Conservation (phyloP, 2,113 vertebrate species). For the Naja naja region DNA sequence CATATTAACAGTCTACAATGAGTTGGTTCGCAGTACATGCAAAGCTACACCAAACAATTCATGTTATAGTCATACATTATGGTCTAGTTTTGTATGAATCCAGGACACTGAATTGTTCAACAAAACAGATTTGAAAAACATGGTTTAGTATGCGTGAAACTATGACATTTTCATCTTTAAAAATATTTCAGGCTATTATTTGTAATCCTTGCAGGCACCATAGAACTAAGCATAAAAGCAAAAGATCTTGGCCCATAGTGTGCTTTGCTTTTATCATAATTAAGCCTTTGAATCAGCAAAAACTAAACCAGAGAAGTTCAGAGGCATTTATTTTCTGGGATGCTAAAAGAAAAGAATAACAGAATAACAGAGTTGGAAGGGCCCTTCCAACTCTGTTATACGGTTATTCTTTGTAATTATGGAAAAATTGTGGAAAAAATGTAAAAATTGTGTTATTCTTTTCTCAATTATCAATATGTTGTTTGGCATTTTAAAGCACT, state of each 20-base stretch:
- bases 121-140: not conserved
- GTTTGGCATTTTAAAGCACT: slow-evolving; percentile 53
- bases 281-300: slow-evolving; percentile 35
- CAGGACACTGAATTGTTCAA: not conserved
- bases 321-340: slow-evolving; percentile 46
- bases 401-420: too few relatives aligned
- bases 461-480: slow-evolving; percentile 56
- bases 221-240: slow-evolving; percentile 36
- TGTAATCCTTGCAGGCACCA: slow-evolving; percentile 7
- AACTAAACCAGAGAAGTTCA: slow-evolving; percentile 41
- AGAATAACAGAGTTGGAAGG: too few relatives aligned
- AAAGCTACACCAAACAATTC: not conserved
- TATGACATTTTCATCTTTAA: slow-evolving; percentile 12
- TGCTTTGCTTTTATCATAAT: not conserved
- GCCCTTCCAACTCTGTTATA: too few relatives aligned
- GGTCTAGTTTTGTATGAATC: not conserved
- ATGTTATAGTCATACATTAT: not conserved
- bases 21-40: not conserved
- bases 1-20: not conserved
- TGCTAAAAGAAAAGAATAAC: slow-evolving; percentile 48
- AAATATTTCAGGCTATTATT: slow-evolving; percentile 13
- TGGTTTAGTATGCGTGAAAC: not conserved
- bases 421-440: too few relatives aligned
- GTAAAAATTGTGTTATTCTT: not conserved
- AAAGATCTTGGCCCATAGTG: slow-evolving; percentile 45